Percentiles rank a stretch among this genome's conserved stretches.
Evolutionary conservation across 64 coral and sea anemone genomes (phyloP).

Genomic region (Pocillopora damicornis): DNA sequence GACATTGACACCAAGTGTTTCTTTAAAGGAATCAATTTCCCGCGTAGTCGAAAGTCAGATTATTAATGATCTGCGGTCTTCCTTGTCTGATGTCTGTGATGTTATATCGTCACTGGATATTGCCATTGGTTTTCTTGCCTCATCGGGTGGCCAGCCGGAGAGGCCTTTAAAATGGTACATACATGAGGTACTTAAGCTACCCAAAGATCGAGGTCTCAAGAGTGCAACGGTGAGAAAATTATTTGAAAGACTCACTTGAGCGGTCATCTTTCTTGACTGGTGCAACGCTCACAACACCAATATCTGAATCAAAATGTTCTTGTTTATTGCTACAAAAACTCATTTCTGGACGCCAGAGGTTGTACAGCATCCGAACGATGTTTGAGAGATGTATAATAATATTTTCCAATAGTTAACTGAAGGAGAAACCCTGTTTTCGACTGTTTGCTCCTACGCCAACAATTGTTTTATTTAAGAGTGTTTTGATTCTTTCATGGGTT

Average conservation of each 20-base stretch:
- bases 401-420: no score
- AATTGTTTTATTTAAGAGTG: background rate
- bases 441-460: no score
- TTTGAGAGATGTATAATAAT: no score
- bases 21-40: constrained; percentile 18
- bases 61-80: constrained; percentile 49
- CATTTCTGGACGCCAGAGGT: no score
- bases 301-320: background rate
- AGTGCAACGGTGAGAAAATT: constrained; percentile 41
- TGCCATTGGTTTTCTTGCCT: constrained; percentile 61
- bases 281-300: background rate
- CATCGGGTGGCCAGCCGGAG: constrained; percentile 30
- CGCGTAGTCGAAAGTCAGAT: constrained; percentile 50
- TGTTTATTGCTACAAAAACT: no score
- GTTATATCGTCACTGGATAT: constrained; percentile 58
- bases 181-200: constrained; percentile 49
- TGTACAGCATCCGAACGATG: no score
- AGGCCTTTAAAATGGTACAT: constrained; percentile 51
- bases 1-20: background rate
- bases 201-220: constrained; percentile 39
- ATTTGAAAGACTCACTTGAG: background rate
- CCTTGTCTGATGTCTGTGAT: constrained; percentile 58
- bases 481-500: background rate
- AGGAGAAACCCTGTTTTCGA: no score
- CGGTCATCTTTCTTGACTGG: background rate